phyloP scores from a whole-genome alignment of 2,113 vertebrate species.

The Neodon shergylaensis region DNA sequence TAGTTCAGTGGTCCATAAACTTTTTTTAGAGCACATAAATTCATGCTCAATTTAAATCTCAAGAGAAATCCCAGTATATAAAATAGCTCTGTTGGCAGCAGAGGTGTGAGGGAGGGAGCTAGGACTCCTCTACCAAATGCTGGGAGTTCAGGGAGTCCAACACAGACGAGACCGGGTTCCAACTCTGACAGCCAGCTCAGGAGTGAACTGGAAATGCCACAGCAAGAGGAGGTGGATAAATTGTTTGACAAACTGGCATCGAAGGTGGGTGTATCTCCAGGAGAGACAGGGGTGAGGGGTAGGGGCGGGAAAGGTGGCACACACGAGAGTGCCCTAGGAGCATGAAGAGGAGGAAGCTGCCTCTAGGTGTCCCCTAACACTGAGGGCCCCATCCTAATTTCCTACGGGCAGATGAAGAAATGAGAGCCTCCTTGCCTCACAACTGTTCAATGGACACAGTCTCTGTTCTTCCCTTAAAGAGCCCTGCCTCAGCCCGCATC shows the following conservation, averaged over 20 bases:
- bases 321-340: background rate
- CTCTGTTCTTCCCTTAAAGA: background rate
- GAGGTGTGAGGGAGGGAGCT: background rate
- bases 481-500: background rate
- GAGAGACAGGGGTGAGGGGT: background rate
- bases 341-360: background rate
- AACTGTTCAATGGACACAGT: background rate
- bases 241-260: slow-evolving; percentile 28
- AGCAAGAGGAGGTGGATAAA: background rate
- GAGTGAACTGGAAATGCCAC: slow-evolving; percentile 11
- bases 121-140: background rate
- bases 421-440: background rate
- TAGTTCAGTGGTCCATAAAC: slow-evolving; percentile 6
- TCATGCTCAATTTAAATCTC: slow-evolving; percentile 44
- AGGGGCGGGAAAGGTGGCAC: background rate
- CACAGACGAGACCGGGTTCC: background rate
- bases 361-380: background rate
- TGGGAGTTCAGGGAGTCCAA: background rate
- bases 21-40: slow-evolving; percentile 40
- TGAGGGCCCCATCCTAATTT: background rate
- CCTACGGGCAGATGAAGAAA: background rate
- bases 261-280: background rate
- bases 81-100: slow-evolving; percentile 34
- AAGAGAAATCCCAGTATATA: slow-evolving; percentile 28
- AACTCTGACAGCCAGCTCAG: slow-evolving; percentile 6